Conservation (phyloP, 2,797 vertebrate genomes). For the Diplodus sargus region DNA sequence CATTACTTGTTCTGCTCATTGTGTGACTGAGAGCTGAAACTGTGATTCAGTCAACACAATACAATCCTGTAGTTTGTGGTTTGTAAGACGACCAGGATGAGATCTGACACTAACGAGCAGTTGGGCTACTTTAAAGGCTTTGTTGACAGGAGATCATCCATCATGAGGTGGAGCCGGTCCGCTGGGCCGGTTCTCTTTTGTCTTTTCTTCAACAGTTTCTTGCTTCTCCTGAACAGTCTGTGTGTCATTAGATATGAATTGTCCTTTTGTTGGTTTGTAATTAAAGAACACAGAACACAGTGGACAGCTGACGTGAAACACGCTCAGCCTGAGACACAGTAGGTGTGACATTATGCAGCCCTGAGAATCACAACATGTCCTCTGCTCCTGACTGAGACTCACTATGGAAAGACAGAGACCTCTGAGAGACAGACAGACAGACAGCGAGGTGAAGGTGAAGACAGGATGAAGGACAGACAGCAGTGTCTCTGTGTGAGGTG, state of each 20-base stretch:
- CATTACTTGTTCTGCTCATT: too few relatives aligned
- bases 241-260: constrained; percentile 6
- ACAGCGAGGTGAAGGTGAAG: not conserved
- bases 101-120: too few relatives aligned
- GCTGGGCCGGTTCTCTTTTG: not conserved
- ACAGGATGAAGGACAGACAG: not conserved
- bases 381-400: not conserved
- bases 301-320: constrained; percentile 20
- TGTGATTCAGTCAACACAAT: too few relatives aligned
- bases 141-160: not conserved
- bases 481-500: constrained; percentile 39
- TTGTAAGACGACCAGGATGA: not conserved
- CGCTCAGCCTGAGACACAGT: constrained; percentile 27
- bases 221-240: not conserved
- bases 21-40: too few relatives aligned
- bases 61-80: too few relatives aligned
- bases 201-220: not conserved
- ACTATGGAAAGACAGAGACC: too few relatives aligned
- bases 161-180: not conserved
- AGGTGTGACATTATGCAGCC: constrained; percentile 56
- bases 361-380: constrained; percentile 28
- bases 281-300: constrained; percentile 42
- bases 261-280: constrained; percentile 45
- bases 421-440: too few relatives aligned
- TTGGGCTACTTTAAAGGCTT: not conserved